A percentile compares a stretch with the other conserved stretches of the same genome.
Evolutionary conservation across 2,113 vertebrate species (phyloP).

Genomic region (Paradoxurus hermaphroditus): DNA sequence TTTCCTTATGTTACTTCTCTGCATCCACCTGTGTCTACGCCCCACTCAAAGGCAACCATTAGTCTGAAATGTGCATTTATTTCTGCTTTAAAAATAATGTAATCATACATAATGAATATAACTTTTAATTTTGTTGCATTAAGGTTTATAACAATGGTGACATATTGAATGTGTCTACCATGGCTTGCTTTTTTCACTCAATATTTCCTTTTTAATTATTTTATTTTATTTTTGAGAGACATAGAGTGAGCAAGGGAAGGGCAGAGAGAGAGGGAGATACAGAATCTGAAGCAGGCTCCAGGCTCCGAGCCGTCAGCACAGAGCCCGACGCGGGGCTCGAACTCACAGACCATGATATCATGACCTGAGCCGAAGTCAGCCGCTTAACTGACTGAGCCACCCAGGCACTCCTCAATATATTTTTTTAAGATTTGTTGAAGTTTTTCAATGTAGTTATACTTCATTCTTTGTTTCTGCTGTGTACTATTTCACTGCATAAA

Average conservation of each 20-base stretch:
- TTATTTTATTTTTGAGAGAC: too few species aligned
- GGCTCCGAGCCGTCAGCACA: too few species aligned
- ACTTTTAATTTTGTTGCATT: not conserved
- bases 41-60: not conserved
- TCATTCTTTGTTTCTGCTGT: not conserved
- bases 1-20: not conserved
- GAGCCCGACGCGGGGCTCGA: too few species aligned
- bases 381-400: too few species aligned
- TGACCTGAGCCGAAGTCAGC: too few species aligned
- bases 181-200: not conserved
- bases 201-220: too few species aligned
- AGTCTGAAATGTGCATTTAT: not conserved
- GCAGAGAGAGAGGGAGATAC: too few species aligned
- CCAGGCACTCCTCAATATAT: too few species aligned
- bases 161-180: not conserved
- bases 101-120: not conserved
- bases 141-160: not conserved
- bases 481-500: not conserved
- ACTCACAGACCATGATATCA: too few species aligned
- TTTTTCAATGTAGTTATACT: not conserved
- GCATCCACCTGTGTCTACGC: not conserved
- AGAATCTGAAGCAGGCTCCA: too few species aligned
- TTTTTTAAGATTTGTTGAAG: not conserved
- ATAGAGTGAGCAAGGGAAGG: too few species aligned
- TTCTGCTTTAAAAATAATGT: not conserved